Evolutionary conservation across 1,140 invertebrate species (phyloP).

Genomic region (Wiebesia pumilae): DNA sequence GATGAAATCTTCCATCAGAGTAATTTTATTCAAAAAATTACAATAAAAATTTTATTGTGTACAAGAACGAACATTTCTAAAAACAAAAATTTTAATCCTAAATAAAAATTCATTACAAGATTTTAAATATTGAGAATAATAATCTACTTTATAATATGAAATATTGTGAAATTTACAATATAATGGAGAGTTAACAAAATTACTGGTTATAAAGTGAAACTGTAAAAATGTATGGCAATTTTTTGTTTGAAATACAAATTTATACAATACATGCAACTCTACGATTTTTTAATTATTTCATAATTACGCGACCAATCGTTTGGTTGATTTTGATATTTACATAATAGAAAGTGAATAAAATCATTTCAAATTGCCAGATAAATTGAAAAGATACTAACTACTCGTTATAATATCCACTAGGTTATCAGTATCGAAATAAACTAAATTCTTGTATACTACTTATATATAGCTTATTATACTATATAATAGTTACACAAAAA

Average conservation of each 20-base stretch:
- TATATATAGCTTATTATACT: constrained; percentile 7
- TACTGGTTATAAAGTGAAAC: not conserved
- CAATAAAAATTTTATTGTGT: not conserved
- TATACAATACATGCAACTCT: constrained; percentile 29
- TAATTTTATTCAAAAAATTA: not conserved
- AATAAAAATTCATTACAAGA: not conserved
- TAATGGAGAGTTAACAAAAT: not conserved
- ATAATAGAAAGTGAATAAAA: not conserved
- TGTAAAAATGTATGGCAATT: constrained; percentile 41
- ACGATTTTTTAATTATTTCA: constrained; percentile 11
- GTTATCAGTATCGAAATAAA: constrained; percentile 23
- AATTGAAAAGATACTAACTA: constrained; percentile 20
- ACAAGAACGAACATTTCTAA: not conserved
- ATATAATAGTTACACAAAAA: constrained; percentile 25
- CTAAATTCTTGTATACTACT: constrained; percentile 33
- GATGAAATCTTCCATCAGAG: not conserved
- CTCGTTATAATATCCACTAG: constrained; percentile 7
- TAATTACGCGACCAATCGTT: not conserved
- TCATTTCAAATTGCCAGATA: not conserved
- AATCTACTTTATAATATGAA: not conserved
- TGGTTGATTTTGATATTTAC: constrained; percentile 17
- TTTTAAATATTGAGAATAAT: not conserved
- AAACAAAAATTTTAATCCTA: not conserved
- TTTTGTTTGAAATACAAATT: constrained; percentile 1
- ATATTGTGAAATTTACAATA: not conserved